Evolutionary conservation across 2,888 invertebrate species (phyloP).

Genomic region (Xanthorhoe designata): DNA sequence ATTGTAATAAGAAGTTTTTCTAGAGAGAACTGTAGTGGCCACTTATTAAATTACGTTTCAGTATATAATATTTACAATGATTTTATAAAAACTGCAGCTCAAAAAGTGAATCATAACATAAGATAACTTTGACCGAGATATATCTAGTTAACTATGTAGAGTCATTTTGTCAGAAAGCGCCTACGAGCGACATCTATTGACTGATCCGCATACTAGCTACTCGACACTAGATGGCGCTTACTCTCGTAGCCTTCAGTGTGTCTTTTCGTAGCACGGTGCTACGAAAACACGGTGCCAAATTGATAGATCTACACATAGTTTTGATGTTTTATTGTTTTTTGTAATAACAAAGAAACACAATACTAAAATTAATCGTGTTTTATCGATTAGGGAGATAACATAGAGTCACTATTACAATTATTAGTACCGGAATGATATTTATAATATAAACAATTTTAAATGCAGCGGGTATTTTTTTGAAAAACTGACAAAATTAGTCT

Average conservation of each 20-base stretch:
- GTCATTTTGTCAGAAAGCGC: conserved; percentile 31
- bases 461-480: too few relatives aligned
- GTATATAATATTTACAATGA: neutral
- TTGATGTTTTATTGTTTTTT: neutral
- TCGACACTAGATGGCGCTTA: conserved; percentile 78
- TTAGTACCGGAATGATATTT: too few relatives aligned
- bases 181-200: conserved; percentile 68
- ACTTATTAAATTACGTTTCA: neutral
- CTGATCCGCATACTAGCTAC: conserved; percentile 58
- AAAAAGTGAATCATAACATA: neutral
- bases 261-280: conserved; percentile 22
- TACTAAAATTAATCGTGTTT: too few relatives aligned
- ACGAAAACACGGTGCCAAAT: conserved; percentile 3
- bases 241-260: conserved; percentile 14
- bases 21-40: neutral
- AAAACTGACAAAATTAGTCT: too few relatives aligned
- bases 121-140: neutral
- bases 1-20: neutral
- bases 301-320: too few relatives aligned
- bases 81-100: neutral
- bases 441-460: too few relatives aligned
- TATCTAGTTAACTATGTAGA: neutral
- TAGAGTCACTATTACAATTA: too few relatives aligned
- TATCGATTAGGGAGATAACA: too few relatives aligned
- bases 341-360: too few relatives aligned